phyloP scores from a whole-genome alignment of 35 echinoderm and acorn worm genomes.

The Patiria miniata region DNA sequence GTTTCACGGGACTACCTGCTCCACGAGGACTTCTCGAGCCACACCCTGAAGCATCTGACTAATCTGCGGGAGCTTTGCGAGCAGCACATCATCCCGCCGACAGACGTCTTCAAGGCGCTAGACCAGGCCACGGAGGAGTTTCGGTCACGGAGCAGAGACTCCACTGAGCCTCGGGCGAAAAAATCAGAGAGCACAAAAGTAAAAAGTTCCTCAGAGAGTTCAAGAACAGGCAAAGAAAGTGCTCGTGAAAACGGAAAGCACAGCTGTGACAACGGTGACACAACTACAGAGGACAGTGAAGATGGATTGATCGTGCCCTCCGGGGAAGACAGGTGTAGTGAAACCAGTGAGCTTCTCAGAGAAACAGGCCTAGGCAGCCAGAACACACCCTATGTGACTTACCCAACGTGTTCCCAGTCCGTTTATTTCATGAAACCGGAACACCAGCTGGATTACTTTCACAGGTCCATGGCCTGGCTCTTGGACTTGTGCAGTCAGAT shows the following conservation, averaged over 20 bases:
- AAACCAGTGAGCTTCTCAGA: not conserved
- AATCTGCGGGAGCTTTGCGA: not conserved
- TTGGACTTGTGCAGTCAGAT: not conserved
- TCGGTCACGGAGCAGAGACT: not conserved
- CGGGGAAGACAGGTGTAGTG: not conserved
- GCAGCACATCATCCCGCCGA: not conserved
- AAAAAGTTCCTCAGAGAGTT: constrained; percentile 3
- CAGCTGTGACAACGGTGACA: not conserved
- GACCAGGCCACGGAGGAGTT: not conserved
- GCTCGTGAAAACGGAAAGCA: not conserved
- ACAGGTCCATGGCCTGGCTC: not conserved
- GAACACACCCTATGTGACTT: not conserved
- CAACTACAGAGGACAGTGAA: not conserved
- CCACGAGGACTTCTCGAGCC: not conserved
- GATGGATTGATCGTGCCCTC: not conserved
- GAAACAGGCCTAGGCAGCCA: not conserved
- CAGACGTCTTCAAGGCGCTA: not conserved
- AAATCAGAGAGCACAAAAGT: not conserved
- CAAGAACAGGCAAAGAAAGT: not conserved
- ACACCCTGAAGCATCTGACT: constrained; percentile 8
- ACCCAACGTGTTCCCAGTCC: not conserved
- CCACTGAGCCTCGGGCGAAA: not conserved
- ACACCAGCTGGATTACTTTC: not conserved
- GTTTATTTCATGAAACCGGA: not conserved
- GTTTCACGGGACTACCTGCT: not conserved